Conservation (phyloP, 2,113 vertebrate species). For the Scytalopus superciliaris region DNA sequence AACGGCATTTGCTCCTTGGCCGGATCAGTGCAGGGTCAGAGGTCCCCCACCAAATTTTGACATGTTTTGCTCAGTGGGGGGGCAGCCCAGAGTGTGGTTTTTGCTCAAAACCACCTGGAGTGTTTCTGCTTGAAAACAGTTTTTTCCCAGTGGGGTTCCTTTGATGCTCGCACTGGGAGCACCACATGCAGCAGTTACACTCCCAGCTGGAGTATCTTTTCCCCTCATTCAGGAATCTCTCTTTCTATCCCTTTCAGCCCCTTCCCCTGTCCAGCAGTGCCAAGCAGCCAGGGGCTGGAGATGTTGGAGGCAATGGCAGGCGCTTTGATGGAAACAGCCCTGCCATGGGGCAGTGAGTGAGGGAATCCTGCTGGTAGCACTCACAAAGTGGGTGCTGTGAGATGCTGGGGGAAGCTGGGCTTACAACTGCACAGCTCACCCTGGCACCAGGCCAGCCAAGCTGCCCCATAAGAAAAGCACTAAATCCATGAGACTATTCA, state of each 20-base stretch:
- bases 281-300: neutral
- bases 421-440: neutral
- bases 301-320: fast-evolving
- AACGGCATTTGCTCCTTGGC: neutral
- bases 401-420: neutral
- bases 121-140: neutral
- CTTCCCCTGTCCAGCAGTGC: neutral
- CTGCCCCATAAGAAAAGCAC: neutral
- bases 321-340: neutral
- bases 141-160: neutral
- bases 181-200: neutral
- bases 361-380: neutral
- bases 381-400: neutral
- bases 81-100: neutral
- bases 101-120: neutral
- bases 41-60: neutral
- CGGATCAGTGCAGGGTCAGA: neutral
- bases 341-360: fast-evolving
- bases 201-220: neutral
- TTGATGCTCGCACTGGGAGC: neutral
- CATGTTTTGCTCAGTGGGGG: neutral
- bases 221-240: neutral
- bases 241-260: neutral
- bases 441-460: neutral
- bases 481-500: neutral